A percentile compares a stretch with the other conserved stretches of the same genome.
These are phyloP conservation scores for Unio pictorum DNA, from an alignment of 2,888 invertebrate genomes.

Conservation along the genomic window DNA sequence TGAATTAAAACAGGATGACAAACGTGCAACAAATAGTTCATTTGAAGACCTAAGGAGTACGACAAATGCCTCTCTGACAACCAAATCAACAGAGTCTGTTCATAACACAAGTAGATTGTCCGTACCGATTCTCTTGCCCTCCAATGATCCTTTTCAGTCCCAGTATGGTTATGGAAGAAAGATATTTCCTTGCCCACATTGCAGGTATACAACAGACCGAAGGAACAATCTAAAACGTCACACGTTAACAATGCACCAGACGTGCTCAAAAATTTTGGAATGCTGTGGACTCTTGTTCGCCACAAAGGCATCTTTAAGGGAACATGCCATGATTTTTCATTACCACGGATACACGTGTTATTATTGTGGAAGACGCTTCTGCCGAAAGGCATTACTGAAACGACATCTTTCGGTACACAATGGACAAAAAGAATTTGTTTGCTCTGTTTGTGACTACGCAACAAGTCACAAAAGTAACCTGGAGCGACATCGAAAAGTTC, in stretches of 20 bases:
- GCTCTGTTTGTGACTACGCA: conserved; percentile 71
- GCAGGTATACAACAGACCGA: conserved; percentile 70
- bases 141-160: conserved; percentile 2
- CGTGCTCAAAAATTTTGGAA: conserved; percentile 65
- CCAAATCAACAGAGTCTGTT: too few species aligned
- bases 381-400: conserved; percentile 72
- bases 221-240: conserved; percentile 72
- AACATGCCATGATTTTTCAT: conserved; percentile 71
- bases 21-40: too few species aligned
- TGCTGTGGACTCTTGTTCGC: conserved; percentile 71
- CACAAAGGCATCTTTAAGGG: conserved; percentile 71
- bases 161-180: conserved; percentile 51
- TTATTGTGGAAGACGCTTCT: conserved; percentile 71
- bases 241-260: conserved; percentile 72
- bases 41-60: too few species aligned
- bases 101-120: conserved; percentile 10
- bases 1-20: conserved; percentile 16
- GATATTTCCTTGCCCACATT: conserved; percentile 66
- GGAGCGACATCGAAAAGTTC: conserved; percentile 71
- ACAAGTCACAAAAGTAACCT: conserved; percentile 74
- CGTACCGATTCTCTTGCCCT: conserved; percentile 4
- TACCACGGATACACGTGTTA: conserved; percentile 72
- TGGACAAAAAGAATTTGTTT: conserved; percentile 72
- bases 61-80: too few species aligned
- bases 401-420: conserved; percentile 73